Base-by-base conservation (phyloP, 2,797 vertebrate species). In the Cottoperca gobio region DNA sequence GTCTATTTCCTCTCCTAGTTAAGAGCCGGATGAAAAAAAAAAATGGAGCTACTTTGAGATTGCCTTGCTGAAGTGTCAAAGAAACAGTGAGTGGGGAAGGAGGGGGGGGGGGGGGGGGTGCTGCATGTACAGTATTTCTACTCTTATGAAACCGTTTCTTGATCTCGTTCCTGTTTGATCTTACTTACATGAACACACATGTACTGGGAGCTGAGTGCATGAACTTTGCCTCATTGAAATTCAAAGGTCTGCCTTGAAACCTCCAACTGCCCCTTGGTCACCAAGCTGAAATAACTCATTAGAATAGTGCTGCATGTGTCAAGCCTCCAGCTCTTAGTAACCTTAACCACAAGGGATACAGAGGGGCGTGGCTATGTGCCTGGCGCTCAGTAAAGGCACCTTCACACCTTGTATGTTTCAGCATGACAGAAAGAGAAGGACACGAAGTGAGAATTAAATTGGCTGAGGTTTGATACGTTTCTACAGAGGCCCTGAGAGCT, bases 231-330 rank as follows among this genome's bases (percentile, higher is more conserved):
- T 91, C 85, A 90, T 92, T 91, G 82, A 89, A 91, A 93, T 93
- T 82, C 91, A 90, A 89, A 90, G 89, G 90, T 88, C 85, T 85
- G 61, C 77, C 70, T 74, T 35, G 42, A 83, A 86, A 81, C 52
- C 73, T 57, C 66, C 71, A 26, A 67, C 73, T 58, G 82, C 52
- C 89, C 89, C 54, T 53, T 42, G 81, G 90, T 86, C 85, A 86
- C 80, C 76, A 42, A 48, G 79, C 85, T 81, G 85, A 89, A 90
- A 90, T 81, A 90, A 89, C 86, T 91, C 85, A 93, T 92, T 91
- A 89, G 75, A 86, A 91, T 91, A 89, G 64, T 26, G 78, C 63
- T 68, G 71, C 75, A 48, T 79, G 75, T 82, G 45, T 84, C 69
- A 78, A 1, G 58, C 91, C 85, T 24, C 46, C 21, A 78, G 90